Conservation (phyloP, 2,113 vertebrate genomes). For the Cacatua alba region DNA sequence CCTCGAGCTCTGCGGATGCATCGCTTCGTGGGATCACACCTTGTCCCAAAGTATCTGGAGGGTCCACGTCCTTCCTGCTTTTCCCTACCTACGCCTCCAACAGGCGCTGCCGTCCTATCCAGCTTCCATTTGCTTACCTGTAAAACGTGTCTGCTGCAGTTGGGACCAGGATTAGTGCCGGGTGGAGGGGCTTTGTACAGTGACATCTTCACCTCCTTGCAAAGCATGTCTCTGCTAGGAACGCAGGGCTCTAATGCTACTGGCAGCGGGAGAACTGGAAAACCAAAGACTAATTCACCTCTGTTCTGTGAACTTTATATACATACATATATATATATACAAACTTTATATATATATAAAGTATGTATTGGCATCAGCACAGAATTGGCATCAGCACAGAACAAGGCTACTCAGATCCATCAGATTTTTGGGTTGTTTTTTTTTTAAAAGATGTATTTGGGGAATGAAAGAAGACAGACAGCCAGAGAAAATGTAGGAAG, state of each 20-base stretch:
- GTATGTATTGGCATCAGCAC: background rate
- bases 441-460: background rate
- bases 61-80: background rate
- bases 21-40: background rate
- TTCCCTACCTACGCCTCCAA: background rate
- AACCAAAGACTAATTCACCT: background rate
- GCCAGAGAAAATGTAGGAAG: background rate
- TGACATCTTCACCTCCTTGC: background rate
- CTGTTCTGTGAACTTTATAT: background rate
- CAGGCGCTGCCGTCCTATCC: background rate
- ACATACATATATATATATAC: accelerated
- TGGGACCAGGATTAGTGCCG: accelerated
- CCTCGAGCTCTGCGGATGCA: background rate
- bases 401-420: background rate
- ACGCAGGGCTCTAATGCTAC: background rate
- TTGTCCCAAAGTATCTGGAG: background rate
- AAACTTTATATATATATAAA: background rate
- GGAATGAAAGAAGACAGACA: background rate
- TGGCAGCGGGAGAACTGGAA: background rate
- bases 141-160: background rate
- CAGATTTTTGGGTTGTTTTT: background rate
- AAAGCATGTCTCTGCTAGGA: background rate
- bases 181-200: background rate
- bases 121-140: background rate
- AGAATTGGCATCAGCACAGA: background rate